A percentile compares a stretch with the other conserved stretches of the same genome.
These are phyloP conservation scores for Taphrorychus bicolor DNA, from an alignment of 2,888 invertebrate species.

Conservation along the genomic window DNA sequence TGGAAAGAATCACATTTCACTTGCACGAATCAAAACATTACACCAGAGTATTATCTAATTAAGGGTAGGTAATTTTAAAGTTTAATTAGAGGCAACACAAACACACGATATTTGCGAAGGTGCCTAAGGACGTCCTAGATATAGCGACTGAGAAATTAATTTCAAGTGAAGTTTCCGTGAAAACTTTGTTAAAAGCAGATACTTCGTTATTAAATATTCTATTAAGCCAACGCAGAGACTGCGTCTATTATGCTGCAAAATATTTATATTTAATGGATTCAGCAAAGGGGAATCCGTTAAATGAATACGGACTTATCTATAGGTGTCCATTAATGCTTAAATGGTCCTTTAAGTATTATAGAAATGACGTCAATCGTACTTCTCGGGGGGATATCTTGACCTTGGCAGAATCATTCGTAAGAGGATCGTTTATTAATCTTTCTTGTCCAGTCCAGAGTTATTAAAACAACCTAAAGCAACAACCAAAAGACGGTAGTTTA, in stretches of 20 bases:
- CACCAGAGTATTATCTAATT: not conserved
- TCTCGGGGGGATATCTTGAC: no score
- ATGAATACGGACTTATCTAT: not conserved
- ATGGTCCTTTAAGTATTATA: no score
- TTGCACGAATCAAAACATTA: no score
- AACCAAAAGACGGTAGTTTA: not conserved
- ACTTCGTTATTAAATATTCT: not conserved
- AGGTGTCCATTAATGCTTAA: no score
- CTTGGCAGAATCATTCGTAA: no score
- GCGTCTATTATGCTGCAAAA: not conserved
- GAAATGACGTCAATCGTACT: no score
- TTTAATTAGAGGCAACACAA: not conserved
- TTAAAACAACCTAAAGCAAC: not conserved
- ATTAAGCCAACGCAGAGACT: not conserved
- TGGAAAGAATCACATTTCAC: no score
- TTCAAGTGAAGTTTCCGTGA: not conserved
- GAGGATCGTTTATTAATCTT: not conserved
- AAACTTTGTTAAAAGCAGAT: constrained; percentile 6
- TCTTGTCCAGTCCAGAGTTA: not conserved
- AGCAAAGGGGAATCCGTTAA: not conserved
- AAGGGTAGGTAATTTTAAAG: not conserved
- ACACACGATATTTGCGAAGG: not conserved
- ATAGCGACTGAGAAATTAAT: not conserved
- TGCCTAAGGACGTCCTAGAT: not conserved
- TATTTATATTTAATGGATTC: not conserved